Conservation (phyloP, 2,888 invertebrate species). For the Eledone cirrhosa region DNA sequence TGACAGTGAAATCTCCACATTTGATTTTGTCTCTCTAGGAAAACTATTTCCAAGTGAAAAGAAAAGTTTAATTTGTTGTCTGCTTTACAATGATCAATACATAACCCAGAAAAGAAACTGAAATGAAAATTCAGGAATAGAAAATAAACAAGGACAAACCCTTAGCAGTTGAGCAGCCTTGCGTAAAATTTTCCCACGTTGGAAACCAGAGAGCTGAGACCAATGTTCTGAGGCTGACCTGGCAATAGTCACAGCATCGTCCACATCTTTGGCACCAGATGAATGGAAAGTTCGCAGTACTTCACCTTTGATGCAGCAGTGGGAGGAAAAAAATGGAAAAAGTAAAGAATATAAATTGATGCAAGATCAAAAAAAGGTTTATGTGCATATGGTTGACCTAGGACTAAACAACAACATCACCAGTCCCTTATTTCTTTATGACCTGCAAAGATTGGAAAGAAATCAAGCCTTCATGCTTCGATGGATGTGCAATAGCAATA, state of each 20-base stretch:
- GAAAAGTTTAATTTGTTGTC: no score
- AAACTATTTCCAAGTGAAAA: no score
- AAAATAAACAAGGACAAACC: conserved; percentile 44
- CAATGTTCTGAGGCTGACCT: conserved; percentile 65
- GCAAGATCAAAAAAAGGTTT: background rate
- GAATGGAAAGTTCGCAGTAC: conserved; percentile 43
- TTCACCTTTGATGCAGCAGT: conserved; percentile 57
- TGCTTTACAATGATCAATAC: no score
- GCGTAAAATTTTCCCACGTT: conserved; percentile 67
- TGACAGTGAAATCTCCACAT: no score
- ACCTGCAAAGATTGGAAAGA: no score
- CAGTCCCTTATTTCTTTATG: no score
- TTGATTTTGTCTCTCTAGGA: no score
- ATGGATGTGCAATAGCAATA: no score
- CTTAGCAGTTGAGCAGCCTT: conserved; percentile 65
- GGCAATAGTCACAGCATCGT: conserved; percentile 65
- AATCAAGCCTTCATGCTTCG: no score
- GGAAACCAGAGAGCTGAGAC: conserved; percentile 65
- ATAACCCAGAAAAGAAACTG: background rate
- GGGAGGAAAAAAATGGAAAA: background rate
- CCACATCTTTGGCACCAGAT: conserved; percentile 63
- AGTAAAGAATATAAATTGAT: background rate
- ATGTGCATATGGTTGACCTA: no score
- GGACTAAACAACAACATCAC: no score
- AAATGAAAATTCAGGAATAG: background rate